Percentiles rank a stretch among this genome's conserved stretches.
Evolutionary conservation across 2,888 invertebrate species (phyloP).

Genomic region (Oscheius onirici): DNA sequence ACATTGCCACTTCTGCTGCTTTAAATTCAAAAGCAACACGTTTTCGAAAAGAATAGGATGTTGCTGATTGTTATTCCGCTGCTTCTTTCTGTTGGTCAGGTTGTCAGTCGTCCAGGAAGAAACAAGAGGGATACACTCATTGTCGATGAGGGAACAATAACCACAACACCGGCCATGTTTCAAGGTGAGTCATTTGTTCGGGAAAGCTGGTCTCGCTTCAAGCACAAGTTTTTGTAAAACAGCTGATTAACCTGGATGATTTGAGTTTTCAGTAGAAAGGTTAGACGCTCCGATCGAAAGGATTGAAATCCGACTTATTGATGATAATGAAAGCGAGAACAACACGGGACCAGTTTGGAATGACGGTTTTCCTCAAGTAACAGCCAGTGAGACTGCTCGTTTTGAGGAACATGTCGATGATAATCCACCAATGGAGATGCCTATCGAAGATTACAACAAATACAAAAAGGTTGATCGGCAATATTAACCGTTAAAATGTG

Average conservation of each 20-base stretch:
- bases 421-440: slow-evolving; percentile 1
- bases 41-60: not conserved
- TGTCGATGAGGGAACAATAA: slow-evolving; percentile 13
- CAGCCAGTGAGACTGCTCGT: slow-evolving; percentile 18
- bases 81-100: slow-evolving; percentile 18
- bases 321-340: slow-evolving; percentile 46
- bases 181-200: not conserved
- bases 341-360: slow-evolving; percentile 29
- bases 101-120: slow-evolving; percentile 2
- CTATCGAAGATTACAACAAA: slow-evolving; percentile 14
- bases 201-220: not conserved
- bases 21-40: not conserved
- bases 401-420: slow-evolving; percentile 17
- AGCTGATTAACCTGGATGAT: not conserved
- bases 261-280: slow-evolving; percentile 46
- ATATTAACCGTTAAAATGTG: not conserved
- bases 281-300: slow-evolving; percentile 56
- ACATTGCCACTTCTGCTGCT: not conserved
- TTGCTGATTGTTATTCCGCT: slow-evolving; percentile 5
- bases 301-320: slow-evolving; percentile 60
- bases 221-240: not conserved
- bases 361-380: slow-evolving; percentile 13
- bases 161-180: slow-evolving; percentile 17
- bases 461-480: slow-evolving; percentile 11
- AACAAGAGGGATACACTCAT: slow-evolving; percentile 11